Conservation (phyloP, 2,113 vertebrate genomes). For the Calidris pygmaea region DNA sequence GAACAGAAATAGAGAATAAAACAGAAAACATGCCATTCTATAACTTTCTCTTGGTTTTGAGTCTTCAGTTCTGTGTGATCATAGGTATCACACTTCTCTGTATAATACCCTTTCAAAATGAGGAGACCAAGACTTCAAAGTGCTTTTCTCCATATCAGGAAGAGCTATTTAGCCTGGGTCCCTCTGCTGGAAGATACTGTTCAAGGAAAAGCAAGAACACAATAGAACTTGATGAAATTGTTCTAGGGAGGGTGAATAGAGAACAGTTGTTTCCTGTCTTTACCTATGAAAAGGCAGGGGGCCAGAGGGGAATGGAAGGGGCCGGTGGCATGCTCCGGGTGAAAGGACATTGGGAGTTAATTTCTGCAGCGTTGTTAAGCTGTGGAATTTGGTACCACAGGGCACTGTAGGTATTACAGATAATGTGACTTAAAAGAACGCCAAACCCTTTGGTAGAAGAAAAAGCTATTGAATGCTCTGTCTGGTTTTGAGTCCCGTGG, state of each 20-base stretch:
- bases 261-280: background rate
- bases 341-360: background rate
- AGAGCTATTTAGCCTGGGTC: background rate
- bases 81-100: background rate
- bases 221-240: background rate
- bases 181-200: background rate
- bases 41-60: background rate
- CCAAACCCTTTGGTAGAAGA: background rate
- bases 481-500: background rate
- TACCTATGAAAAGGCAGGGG: background rate
- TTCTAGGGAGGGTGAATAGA: background rate
- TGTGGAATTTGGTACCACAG: background rate
- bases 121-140: background rate
- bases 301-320: background rate
- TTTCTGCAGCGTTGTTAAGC: background rate
- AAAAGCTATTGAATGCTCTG: background rate
- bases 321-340: background rate
- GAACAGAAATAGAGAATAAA: slow-evolving; percentile 22
- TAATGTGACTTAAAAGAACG: background rate
- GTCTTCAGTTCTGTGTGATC: background rate
- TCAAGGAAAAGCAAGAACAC: background rate
- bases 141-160: background rate
- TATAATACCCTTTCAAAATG: background rate
- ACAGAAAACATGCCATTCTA: background rate
- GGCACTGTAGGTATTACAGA: background rate